Evolutionary conservation across 2,888 invertebrate genomes (phyloP), one percentile per base, ranked within the genome.

Genomic region (Galeopsomyia nigrocyanea): DNA sequence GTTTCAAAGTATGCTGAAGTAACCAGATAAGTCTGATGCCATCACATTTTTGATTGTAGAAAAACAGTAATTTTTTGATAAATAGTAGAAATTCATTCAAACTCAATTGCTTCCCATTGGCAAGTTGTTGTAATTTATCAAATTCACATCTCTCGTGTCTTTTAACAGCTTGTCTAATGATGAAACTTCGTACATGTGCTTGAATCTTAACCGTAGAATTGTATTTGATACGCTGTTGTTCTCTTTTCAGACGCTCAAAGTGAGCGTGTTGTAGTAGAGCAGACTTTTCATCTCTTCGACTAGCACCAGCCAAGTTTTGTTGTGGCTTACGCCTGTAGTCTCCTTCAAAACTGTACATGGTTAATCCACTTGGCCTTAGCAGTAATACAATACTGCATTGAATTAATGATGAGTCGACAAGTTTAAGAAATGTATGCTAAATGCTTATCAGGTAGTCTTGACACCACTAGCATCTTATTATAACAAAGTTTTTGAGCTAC

Each of bases 271-370:
- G 91, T 76, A 97, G 88, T 63, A 96, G 87, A 66, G 91, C 89
- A 81, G 95, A 93, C 79, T 91, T 88, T 60, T 90, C 92, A 76
- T 93, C 90, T 77, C 91, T 90, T 70, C 89, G 90, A 82, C 95
- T 95, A n/a, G 93, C 93, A 73, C 97, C 97, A 74, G 95, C 93
- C 78, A 97, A 89, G 87, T 94, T 96, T 87, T 97, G 97, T 82
- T 93, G 91, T 10, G 97, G 98, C 86, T 91, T 93, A 63, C 94
- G 90, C 82, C 94, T 91, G 85, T 93, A 95, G 85, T 97, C 94
- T 69, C 98, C 98, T 86, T 98, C 97, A 85, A 98, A 98, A 82
- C 94, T 90, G 80, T 90, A 92, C 88, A 90, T 89, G 56, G 65
- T 81, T 19, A 62, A 13, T 58, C 1, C 22, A 21, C 9, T 58